These are phyloP conservation scores for Colaptes auratus DNA, from an alignment of 2,113 vertebrate genomes.

Conservation along the genomic window DNA sequence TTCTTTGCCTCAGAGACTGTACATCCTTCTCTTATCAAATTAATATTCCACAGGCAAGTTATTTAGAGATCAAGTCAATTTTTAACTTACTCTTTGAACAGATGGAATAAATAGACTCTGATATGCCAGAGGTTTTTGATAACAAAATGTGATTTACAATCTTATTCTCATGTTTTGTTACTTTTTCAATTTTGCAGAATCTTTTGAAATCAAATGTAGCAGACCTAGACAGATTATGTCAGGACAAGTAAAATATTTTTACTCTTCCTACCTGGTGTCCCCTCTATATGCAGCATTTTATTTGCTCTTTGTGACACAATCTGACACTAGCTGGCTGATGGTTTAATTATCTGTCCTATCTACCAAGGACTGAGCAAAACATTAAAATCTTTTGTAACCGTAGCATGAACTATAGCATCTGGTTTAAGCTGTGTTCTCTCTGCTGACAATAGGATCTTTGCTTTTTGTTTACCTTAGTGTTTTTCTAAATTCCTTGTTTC, in stretches of 20 bases:
- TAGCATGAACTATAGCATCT: background rate
- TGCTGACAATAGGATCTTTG: background rate
- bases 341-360: background rate
- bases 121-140: background rate
- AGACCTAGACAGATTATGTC: background rate
- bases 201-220: background rate
- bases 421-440: background rate
- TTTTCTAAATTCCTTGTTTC: background rate
- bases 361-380: background rate
- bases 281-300: background rate
- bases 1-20: background rate
- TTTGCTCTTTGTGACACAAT: background rate
- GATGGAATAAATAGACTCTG: background rate
- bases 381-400: background rate
- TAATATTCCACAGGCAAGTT: background rate
- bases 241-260: background rate
- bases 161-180: background rate
- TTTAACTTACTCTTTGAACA: background rate
- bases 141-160: background rate
- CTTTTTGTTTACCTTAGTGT: background rate
- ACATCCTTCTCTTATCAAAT: background rate
- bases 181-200: background rate
- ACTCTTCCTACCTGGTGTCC: background rate
- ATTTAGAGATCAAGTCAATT: background rate
- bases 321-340: background rate